Conservation (phyloP, 2,888 invertebrate species). For the Marasmarcha lunaedactyla region DNA sequence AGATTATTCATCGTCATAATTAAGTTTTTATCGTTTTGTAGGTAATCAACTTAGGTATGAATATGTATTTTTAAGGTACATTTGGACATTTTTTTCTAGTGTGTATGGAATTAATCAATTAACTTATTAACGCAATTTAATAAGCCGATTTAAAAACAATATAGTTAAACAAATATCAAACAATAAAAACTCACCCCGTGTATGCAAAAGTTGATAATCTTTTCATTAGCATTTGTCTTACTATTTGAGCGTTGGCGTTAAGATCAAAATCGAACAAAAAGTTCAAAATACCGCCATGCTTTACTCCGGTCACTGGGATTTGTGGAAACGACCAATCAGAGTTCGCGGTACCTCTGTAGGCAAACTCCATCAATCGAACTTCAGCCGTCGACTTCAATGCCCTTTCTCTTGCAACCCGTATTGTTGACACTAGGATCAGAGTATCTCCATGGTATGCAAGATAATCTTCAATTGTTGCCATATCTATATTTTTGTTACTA, state of each 20-base stretch:
- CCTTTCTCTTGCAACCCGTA: slow-evolving; percentile 39
- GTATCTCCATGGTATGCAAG: slow-evolving; percentile 50
- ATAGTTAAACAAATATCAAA: too few relatives aligned
- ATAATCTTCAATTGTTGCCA: slow-evolving; percentile 41
- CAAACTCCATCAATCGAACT: slow-evolving; percentile 42
- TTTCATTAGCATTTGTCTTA: slow-evolving; percentile 25
- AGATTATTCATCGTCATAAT: too few relatives aligned
- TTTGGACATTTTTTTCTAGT: too few relatives aligned
- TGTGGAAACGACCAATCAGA: slow-evolving; percentile 36
- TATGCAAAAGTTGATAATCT: slow-evolving; percentile 35
- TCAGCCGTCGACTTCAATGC: slow-evolving; percentile 28
- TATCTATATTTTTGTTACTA: slow-evolving; percentile 23
- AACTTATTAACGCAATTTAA: too few relatives aligned
- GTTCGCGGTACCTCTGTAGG: slow-evolving; percentile 35
- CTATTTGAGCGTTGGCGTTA: slow-evolving; percentile 21
- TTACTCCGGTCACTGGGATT: slow-evolving; percentile 38
- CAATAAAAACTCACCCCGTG: slow-evolving; percentile 32
- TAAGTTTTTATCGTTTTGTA: too few relatives aligned
- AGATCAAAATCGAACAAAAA: slow-evolving; percentile 42
- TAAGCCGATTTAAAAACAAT: too few relatives aligned
- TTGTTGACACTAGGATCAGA: slow-evolving; percentile 33
- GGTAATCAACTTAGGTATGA: too few relatives aligned
- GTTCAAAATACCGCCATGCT: slow-evolving; percentile 43
- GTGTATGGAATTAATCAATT: too few relatives aligned
- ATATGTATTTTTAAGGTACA: too few relatives aligned